Evolutionary conservation across 2,797 vertebrate species (phyloP).

Genomic region (Cynodonichthys magdalenae): DNA sequence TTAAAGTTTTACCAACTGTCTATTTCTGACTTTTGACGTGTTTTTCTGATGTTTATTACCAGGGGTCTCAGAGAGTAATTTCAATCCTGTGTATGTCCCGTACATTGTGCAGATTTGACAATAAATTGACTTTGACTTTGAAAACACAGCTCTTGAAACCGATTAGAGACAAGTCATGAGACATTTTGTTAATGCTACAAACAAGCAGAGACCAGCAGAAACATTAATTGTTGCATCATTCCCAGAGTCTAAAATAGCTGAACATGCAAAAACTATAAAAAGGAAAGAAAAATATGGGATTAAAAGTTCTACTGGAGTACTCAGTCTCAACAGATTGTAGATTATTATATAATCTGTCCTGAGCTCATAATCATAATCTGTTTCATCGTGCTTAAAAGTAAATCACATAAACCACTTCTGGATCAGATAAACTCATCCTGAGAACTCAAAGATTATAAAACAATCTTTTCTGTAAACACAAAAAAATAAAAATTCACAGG

Average conservation of each 20-base stretch:
- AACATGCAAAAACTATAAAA: neutral
- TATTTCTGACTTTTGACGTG: too few species aligned
- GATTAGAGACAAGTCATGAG: too few species aligned
- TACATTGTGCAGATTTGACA: too few species aligned
- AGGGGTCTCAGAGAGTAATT: too few species aligned
- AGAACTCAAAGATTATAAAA: slow-evolving; percentile 22
- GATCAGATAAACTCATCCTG: slow-evolving; percentile 32
- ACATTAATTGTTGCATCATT: neutral
- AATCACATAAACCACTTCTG: slow-evolving; percentile 24
- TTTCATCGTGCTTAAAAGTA: slow-evolving; percentile 35
- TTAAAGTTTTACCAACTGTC: too few species aligned
- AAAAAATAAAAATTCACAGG: slow-evolving; percentile 16
- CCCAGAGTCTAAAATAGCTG: neutral
- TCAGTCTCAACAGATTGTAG: slow-evolving; percentile 35
- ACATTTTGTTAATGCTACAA: too few species aligned
- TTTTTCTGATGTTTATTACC: too few species aligned
- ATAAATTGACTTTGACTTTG: too few species aligned
- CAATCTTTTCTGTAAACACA: slow-evolving; percentile 4
- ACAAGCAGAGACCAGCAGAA: too few species aligned
- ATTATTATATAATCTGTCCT: slow-evolving; percentile 45
- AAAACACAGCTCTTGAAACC: too few species aligned
- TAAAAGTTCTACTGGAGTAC: slow-evolving; percentile 17
- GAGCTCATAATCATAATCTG: slow-evolving; percentile 31
- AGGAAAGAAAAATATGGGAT: slow-evolving; percentile 1
- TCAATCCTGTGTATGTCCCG: too few species aligned